Percentiles rank a stretch among this genome's conserved stretches.
Conservation (phyloP, 1,140 invertebrate genomes). For the Brachystomella parvula region DNA sequence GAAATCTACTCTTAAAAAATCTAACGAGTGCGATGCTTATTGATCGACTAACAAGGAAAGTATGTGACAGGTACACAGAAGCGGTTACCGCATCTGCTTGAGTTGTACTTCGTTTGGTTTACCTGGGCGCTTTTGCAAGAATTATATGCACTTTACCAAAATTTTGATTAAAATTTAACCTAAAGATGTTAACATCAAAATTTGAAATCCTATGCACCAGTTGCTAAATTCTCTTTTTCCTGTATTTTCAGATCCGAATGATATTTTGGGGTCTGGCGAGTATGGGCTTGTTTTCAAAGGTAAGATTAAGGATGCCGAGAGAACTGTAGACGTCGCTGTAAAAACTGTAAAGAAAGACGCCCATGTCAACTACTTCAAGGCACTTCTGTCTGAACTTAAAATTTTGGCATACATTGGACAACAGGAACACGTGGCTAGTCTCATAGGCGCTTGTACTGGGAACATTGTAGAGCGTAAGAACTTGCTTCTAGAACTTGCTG, state of each 20-base stretch:
- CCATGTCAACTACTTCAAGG: neutral
- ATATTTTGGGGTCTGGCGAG: neutral
- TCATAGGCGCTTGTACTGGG: neutral
- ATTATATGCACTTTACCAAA: neutral
- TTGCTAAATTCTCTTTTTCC: too few relatives aligned
- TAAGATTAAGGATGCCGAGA: neutral
- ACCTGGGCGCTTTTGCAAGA: too few relatives aligned
- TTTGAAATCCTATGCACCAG: too few relatives aligned
- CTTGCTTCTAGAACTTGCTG: too few relatives aligned
- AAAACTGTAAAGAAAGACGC: neutral
- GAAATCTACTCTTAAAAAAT: neutral
- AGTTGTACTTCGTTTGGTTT: too few relatives aligned
- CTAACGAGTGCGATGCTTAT: too few relatives aligned
- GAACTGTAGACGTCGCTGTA: neutral
- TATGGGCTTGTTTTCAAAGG: neutral
- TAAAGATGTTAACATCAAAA: too few relatives aligned
- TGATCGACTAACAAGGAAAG: too few relatives aligned
- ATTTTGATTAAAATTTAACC: neutral
- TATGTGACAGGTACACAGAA: too few relatives aligned
- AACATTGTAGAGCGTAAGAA: neutral
- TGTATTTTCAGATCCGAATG: neutral
- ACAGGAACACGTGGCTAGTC: neutral
- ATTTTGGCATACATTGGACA: neutral
- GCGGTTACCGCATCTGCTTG: too few relatives aligned
- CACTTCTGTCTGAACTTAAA: slow-evolving; percentile 4